phyloP scores from a whole-genome alignment of 2,113 vertebrate genomes.

The Anarhynchus alexandrinus region DNA sequence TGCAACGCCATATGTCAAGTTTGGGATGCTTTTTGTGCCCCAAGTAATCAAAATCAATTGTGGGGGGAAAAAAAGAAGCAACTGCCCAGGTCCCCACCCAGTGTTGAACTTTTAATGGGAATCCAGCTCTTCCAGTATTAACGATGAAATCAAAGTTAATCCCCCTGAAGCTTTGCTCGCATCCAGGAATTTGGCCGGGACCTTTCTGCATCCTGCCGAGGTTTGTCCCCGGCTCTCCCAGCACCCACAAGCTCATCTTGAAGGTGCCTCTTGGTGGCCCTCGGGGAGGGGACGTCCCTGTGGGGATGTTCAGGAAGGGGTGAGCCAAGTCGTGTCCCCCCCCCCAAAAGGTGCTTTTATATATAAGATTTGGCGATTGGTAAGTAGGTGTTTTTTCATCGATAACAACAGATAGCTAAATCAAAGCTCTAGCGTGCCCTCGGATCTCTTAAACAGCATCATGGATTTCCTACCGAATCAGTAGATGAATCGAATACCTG shows the following conservation, averaged over 20 bases:
- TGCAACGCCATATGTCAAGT: rapidly evolving
- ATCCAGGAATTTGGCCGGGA: neutral
- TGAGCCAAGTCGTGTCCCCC: neutral
- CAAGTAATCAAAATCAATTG: neutral
- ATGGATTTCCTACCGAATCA: slow-evolving; percentile 66
- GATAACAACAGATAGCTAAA: slow-evolving; percentile 47
- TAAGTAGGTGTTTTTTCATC: slow-evolving; percentile 53
- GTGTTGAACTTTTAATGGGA: neutral
- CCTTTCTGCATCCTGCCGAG: neutral
- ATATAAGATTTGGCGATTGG: neutral
- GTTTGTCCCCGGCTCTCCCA: neutral
- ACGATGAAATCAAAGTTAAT: neutral
- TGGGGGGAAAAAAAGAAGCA: neutral
- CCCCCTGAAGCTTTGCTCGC: neutral
- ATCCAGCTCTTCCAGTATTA: neutral
- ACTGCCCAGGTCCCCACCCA: neutral
- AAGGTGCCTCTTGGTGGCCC: neutral
- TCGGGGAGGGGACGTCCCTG: rapidly evolving
- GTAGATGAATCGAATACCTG: slow-evolving; percentile 51
- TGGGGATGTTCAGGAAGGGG: neutral
- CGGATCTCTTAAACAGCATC: slow-evolving; percentile 56
- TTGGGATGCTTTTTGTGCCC: neutral
- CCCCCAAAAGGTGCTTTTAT: neutral
- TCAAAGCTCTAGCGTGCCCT: slow-evolving; percentile 44
- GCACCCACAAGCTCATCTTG: neutral